Evolutionary conservation across 2,888 invertebrate genomes (phyloP).

Genomic region (Acrocyrtus sp.): DNA sequence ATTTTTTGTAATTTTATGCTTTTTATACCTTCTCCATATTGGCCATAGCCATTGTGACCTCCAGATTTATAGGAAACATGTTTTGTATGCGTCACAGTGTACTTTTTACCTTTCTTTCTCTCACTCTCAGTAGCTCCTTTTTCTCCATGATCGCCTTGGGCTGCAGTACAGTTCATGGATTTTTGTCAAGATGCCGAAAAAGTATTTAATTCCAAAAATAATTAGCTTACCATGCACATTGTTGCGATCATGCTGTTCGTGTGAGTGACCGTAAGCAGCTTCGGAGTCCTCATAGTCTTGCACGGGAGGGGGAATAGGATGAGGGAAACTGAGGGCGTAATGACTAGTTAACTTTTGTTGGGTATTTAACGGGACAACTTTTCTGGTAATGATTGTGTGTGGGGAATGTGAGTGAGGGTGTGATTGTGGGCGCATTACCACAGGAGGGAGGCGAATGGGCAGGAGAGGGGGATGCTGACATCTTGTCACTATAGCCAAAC

Average conservation of each 20-base stretch:
- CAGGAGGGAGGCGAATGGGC: conserved; percentile 4
- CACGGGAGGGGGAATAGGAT: neutral
- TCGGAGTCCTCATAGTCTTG: conserved; percentile 28
- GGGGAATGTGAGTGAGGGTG: too few relatives aligned
- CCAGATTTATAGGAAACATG: conserved; percentile 12
- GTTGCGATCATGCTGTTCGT: conserved; percentile 6
- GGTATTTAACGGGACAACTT: neutral
- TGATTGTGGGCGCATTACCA: neutral
- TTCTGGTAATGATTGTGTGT: conserved; percentile 2
- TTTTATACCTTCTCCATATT: conserved; percentile 47
- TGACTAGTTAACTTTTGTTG: conserved; percentile 19
- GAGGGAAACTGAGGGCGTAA: neutral
- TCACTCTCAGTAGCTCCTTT: conserved; percentile 8
- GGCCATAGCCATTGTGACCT: conserved; percentile 43
- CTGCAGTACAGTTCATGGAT: neutral
- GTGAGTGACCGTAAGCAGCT: conserved; percentile 9
- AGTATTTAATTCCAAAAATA: neutral
- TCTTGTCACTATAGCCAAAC: conserved; percentile 35
- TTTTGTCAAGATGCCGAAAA: neutral
- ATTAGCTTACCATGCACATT: neutral
- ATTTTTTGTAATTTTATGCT: too few relatives aligned
- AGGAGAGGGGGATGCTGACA: conserved; percentile 40
- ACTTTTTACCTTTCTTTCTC: conserved; percentile 18
- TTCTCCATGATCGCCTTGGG: neutral
- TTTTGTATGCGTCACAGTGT: conserved; percentile 24